Percentiles rank a stretch among this genome's conserved stretches.
phyloP scores from a whole-genome alignment of 1,140 invertebrate species.

The Trichogramma pretiosum region DNA sequence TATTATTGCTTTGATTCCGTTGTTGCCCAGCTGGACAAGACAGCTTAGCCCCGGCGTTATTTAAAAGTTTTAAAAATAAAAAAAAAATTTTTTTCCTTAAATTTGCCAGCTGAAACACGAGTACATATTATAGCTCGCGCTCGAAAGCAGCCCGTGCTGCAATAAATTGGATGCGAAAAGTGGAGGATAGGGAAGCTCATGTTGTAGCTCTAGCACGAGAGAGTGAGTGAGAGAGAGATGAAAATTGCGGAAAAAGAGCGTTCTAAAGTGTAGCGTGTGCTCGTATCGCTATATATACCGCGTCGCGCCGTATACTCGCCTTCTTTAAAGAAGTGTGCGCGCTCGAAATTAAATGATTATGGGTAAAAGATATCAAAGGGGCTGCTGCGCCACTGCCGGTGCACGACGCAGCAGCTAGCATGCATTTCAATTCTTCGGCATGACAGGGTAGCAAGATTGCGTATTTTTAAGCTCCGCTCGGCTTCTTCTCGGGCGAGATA shows the following conservation, averaged over 20 bases:
- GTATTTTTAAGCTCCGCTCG: conserved; percentile 45
- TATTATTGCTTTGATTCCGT: too few species aligned
- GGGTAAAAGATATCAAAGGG: conserved; percentile 48
- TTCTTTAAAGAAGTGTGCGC: conserved; percentile 16
- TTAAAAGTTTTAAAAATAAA: too few species aligned
- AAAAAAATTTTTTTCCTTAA: too few species aligned
- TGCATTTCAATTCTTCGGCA: conserved; percentile 49
- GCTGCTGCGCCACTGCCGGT: too few species aligned
- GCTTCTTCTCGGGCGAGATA: conserved; percentile 15
- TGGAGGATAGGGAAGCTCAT: too few species aligned
- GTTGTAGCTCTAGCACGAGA: too few species aligned
- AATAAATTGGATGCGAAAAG: not conserved
- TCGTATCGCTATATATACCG: too few species aligned
- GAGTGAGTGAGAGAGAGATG: not conserved
- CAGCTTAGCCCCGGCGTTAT: too few species aligned
- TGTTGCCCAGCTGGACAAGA: too few species aligned
- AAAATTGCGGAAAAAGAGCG: conserved; percentile 8
- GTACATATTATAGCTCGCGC: not conserved
- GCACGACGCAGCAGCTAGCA: conserved; percentile 23
- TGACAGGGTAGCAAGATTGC: conserved; percentile 45
- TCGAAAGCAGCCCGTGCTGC: too few species aligned
- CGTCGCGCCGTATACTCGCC: too few species aligned
- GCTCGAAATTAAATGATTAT: conserved; percentile 47
- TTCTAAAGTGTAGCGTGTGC: conserved; percentile 21
- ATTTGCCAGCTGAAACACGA: too few species aligned